Evolutionary conservation across 1,140 invertebrate species (phyloP), one percentile per base, ranked within the genome.

Genomic region (Pogonus chalceus): DNA sequence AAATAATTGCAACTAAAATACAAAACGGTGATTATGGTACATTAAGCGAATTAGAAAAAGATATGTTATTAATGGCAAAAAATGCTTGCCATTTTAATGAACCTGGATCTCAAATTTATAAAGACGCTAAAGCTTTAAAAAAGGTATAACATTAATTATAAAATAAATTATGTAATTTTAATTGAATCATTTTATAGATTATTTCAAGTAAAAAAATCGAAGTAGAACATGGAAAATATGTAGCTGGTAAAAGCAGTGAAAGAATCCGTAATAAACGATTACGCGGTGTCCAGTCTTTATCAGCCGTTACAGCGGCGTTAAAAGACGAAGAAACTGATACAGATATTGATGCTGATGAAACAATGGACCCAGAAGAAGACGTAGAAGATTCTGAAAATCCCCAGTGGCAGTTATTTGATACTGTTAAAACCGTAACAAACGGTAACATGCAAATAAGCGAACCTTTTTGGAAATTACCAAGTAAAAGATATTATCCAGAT

Each of bases 71-170:
- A 18, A 93, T 99, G 87, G 88, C 90, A 31, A 86, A 87, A 57
- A 99, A 99, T 75, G 96, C 96, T 0, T 96, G 92, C 66, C 77
- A 82, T 2, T 99, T 96, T 65, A 98, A 98, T 71, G 95, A 97
- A 67, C 92, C 96, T 0, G 92, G 92, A 0, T 97, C 94, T 2
- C 84, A 88, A 67, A 96, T 99, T 60, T 98, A 97, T 66, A 96
- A 94, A 71, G 91, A 96, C 76, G 93, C 94, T 0, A 92, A 92
- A 68, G 74, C 84, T 12, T 69, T 97, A 39, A 90, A 90, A 64
- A 93, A 91, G 69, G 82, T 86, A 10, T 57, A 24, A 49, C 20
- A 31, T 31, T 31, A 31, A 7, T 31, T 31, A 31, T 31, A 7
- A 7, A 31, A 7, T 31, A 7, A 31, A 7, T 31, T 31, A 31